A percentile compares a stretch with the other conserved stretches of the same genome.
These are phyloP conservation scores for Acanthurus tractus DNA, from an alignment of 2,797 vertebrate species.

Conservation along the genomic window DNA sequence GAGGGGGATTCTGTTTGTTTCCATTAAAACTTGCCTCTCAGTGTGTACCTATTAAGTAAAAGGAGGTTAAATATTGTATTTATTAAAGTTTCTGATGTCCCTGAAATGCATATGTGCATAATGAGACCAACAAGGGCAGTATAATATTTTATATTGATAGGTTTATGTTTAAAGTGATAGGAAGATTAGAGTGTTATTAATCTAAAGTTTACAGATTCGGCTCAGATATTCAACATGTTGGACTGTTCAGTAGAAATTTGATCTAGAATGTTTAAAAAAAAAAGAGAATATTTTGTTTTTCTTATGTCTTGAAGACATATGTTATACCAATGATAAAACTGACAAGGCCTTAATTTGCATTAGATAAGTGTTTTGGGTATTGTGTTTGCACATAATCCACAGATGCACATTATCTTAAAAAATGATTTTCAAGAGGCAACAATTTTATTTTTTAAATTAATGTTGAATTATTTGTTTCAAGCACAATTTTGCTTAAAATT, in stretches of 20 bases:
- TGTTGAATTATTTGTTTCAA: slow-evolving; percentile 42
- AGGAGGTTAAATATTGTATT: slow-evolving; percentile 66
- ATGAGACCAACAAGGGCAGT: slow-evolving; percentile 39
- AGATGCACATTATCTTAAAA: slow-evolving; percentile 42
- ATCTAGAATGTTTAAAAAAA: slow-evolving; percentile 26
- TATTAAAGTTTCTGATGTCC: slow-evolving; percentile 67
- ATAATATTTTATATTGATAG: slow-evolving; percentile 43
- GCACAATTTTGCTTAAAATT: slow-evolving; percentile 40
- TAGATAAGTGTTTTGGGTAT: slow-evolving; percentile 47
- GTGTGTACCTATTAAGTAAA: slow-evolving; percentile 35
- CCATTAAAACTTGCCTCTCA: slow-evolving; percentile 45
- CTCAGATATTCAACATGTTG: slow-evolving; percentile 45
- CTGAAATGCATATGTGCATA: slow-evolving; percentile 51
- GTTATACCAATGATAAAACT: slow-evolving; percentile 75
- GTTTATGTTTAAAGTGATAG: slow-evolving; percentile 41
- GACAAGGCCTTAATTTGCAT: slow-evolving; percentile 72
- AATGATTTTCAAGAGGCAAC: slow-evolving; percentile 21
- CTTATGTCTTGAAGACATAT: slow-evolving; percentile 45
- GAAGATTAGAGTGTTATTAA: slow-evolving; percentile 23
- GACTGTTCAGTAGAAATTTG: slow-evolving; percentile 44
- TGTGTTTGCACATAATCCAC: slow-evolving; percentile 50
- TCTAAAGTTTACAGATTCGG: slow-evolving; percentile 62
- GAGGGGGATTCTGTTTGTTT: slow-evolving; percentile 38
- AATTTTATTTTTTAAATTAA: slow-evolving; percentile 31
- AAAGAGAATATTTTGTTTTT: slow-evolving; percentile 16